Evolutionary conservation across 2,113 vertebrate species (phyloP), one percentile per base, ranked within the genome.

Genomic region (Calidris pugnax): DNA sequence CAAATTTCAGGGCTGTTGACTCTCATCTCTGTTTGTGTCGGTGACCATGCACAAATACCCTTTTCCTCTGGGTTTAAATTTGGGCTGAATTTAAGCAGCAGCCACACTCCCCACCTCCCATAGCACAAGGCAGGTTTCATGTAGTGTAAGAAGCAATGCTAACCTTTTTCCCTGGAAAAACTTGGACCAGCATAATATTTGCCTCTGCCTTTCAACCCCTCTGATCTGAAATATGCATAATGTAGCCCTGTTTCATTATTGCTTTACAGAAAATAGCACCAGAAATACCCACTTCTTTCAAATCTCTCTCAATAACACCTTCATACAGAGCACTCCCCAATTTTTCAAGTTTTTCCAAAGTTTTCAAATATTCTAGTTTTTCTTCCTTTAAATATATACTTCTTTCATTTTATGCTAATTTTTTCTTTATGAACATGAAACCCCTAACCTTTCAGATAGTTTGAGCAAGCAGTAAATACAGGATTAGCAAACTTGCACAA

Each of bases 1-100:
- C 22, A 59, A 6, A 19, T 53, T 23, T 43, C 37, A 21, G 37
- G n/a, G 39, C 33, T 56, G 35, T 55, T 62, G 48, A 19, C 30
- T 73, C 41, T 77, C 39, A 9, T 16, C 12, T 37, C 59, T 14
- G 39, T 72, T 32, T 28, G 39, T 51, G 63, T 14, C n/a, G 20
- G 72, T 0, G 3, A 4, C 28, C 9, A 3, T 22, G 23, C 30
- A 33, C 12, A 18, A 41, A 7, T 8, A 18, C 15, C 14, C 0
- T 43, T 81, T 41, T 35, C 30, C 33, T 45, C 26, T 4, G 2
- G 41, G 15, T 0, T 0, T 12, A 15, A 2, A 2, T 64, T 20
- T 64, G 77, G 67, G 50, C 45, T 77, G 39, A 47, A 2, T 43
- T 89, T 43, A 13, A 69, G 47, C 73, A 85, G 43, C 68, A 80